These are phyloP conservation scores for Heteronetta atricapilla DNA, from an alignment of 2,113 vertebrate genomes.

Conservation along the genomic window DNA sequence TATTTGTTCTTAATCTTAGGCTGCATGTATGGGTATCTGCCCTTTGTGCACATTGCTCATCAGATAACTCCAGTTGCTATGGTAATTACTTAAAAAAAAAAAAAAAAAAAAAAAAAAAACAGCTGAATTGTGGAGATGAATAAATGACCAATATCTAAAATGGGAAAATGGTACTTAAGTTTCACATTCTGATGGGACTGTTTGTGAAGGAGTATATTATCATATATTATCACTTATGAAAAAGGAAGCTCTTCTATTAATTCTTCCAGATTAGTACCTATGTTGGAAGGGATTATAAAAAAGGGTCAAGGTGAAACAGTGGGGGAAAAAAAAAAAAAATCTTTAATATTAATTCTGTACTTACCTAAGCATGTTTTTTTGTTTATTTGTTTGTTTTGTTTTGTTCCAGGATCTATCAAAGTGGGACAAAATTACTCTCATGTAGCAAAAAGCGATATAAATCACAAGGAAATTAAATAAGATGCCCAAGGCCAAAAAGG, in stretches of 20 bases:
- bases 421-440: not conserved
- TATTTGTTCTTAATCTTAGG: not conserved
- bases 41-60: not conserved
- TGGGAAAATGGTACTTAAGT: slow-evolving; percentile 25
- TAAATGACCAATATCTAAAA: slow-evolving; percentile 44
- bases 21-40: not conserved
- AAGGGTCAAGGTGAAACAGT: not conserved
- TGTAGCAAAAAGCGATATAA: not conserved
- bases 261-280: not conserved
- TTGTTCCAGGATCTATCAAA: not conserved
- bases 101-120: not conserved
- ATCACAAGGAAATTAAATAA: not conserved
- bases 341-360: not conserved
- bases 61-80: slow-evolving; percentile 52
- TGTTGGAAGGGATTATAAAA: not conserved
- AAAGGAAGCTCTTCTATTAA: not conserved
- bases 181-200: not conserved
- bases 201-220: not conserved
- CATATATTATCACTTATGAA: not conserved
- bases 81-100: slow-evolving; percentile 36
- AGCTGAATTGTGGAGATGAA: not conserved
- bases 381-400: not conserved
- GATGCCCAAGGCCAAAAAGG: not conserved
- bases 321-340: not conserved
- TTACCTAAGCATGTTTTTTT: not conserved